Base-by-base conservation (phyloP, 2,888 invertebrate genomes). In the Ashinkailepas kermadecensis region DNA sequence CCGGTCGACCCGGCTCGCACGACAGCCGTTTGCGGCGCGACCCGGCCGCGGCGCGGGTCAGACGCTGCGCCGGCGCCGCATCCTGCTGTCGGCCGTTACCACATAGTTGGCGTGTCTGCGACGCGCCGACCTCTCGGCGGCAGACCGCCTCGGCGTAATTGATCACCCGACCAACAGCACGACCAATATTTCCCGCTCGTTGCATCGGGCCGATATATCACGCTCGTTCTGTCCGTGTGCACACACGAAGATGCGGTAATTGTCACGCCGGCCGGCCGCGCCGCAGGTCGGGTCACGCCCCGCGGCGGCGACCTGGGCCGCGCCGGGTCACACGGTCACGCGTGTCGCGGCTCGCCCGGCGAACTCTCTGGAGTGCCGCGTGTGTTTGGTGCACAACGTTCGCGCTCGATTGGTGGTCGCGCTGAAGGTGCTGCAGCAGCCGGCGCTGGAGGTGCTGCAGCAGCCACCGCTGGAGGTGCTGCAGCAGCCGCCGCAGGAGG, bases 131-230 rank as follows among this genome's bases (percentile, higher is more conserved):
- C 70, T 25, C 39, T 15, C 65, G 65, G 65, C 65, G 23, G 23
- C 70, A 15, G 39, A 70, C 70, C 15, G 23, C 23, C 39, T 39
- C 13, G 70, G 23, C 15, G 25, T 70, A 70, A 70, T 70, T 70
- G 70, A 70, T 70, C 39, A 15, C 70, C 70, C 15, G 15, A 25
- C 70, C 15, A 12, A 0, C 70, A 39, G 70, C 70, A 70, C 70
- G 70, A 70, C 70, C 70, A 70, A 70, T 70, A 70, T 70, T 39
- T 70, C 70, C 70, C 70, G 23, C 70, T 70, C 70, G 70, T 39
- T 39, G 70, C 70, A 70, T 70, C 70, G 39, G 25, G 70, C 10
- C 8, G 39, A 70, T 70, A 70, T 39, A 39, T 70, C 25, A 70
- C 70, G 70, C 39, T 4, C 39, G 39, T 70, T 70, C 39, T 39